Conservation (phyloP, 92 coral and sea anemone species). For the Palythoa grandis region DNA sequence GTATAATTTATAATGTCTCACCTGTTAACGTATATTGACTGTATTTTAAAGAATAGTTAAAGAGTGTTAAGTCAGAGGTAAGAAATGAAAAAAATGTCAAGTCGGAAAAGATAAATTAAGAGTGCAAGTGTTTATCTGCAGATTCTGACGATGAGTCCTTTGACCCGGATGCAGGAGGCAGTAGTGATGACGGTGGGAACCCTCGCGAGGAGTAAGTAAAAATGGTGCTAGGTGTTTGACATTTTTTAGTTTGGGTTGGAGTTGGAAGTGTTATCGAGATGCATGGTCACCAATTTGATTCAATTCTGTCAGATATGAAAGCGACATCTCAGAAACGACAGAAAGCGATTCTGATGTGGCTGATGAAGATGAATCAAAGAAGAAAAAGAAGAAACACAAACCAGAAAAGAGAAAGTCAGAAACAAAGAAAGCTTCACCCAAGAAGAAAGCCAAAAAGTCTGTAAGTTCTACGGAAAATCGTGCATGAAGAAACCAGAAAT, state of each 20-base stretch:
- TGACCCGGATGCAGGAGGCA: slow-evolving; percentile 40
- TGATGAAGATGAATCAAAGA: slow-evolving; percentile 9
- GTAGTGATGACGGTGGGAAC: slow-evolving; percentile 24
- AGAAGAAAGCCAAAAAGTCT: slow-evolving; percentile 31
- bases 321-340: slow-evolving; percentile 32
- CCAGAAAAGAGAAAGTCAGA: slow-evolving; percentile 43
- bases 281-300: neutral
- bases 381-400: slow-evolving; percentile 40
- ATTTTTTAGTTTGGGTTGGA: no score
- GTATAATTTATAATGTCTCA: no score
- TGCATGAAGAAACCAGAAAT: neutral
- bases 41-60: no score
- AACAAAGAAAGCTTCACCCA: slow-evolving; percentile 31
- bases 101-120: no score
- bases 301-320: slow-evolving; percentile 19
- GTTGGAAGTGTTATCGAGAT: neutral
- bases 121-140: neutral
- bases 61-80: no score
- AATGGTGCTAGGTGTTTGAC: neutral
- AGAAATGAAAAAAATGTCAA: no score
- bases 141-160: slow-evolving; percentile 44
- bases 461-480: neutral
- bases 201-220: slow-evolving; percentile 36
- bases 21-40: no score
- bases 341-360: slow-evolving; percentile 17